These are phyloP conservation scores for Drosophila carrolli DNA, from an alignment of 1,140 invertebrate species.

Conservation along the genomic window DNA sequence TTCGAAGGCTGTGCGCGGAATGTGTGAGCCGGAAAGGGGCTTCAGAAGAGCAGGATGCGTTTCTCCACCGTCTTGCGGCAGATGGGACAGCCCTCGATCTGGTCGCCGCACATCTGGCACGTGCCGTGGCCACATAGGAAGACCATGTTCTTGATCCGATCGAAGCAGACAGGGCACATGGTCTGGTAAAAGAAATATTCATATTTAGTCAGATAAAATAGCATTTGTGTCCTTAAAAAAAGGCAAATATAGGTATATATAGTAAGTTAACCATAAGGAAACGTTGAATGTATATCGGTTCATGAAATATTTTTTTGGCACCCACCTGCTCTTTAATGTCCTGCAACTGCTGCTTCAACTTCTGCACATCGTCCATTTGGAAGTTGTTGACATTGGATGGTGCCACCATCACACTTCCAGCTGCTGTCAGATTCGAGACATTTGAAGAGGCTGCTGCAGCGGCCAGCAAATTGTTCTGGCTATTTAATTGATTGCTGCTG, in stretches of 20 bases:
- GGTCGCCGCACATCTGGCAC: conserved; percentile 99
- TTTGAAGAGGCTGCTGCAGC: conserved; percentile 56
- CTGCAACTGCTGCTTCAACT: conserved; percentile 97
- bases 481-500: conserved; percentile 67
- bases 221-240: too few species aligned
- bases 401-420: conserved; percentile 55
- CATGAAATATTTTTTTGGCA: neutral
- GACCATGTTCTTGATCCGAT: conserved; percentile 99
- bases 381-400: conserved; percentile 83
- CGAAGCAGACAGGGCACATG: conserved; percentile 98
- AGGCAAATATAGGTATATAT: too few species aligned
- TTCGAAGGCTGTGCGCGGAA: conserved; percentile 63
- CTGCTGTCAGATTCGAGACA: conserved; percentile 32
- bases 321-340: conserved; percentile 98
- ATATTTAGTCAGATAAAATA: too few species aligned
- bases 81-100: conserved; percentile 98
- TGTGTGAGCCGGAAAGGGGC: conserved; percentile 38
- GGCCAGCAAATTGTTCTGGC: conserved; percentile 74
- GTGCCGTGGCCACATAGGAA: conserved; percentile 99
- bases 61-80: conserved; percentile 98
- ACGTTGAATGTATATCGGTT: too few species aligned
- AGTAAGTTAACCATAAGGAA: too few species aligned
- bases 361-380: conserved; percentile 92
- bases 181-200: conserved; percentile 88
- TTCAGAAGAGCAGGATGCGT: conserved; percentile 95